Conservation (phyloP, 2,888 invertebrate species). For the Serrognathus titanus region DNA sequence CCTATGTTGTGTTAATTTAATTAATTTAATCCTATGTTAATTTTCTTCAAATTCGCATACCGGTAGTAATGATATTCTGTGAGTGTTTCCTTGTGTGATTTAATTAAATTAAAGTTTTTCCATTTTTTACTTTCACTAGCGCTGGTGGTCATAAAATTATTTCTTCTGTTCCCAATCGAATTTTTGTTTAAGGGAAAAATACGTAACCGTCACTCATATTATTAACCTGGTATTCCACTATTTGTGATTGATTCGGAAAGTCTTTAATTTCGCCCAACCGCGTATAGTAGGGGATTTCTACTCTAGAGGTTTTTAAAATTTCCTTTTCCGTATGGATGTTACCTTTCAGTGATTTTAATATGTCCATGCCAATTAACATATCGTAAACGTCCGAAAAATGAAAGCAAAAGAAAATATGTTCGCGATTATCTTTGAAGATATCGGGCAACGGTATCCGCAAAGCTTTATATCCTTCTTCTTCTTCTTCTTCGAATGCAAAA, state of each 20-base stretch:
- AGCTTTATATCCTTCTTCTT: not conserved
- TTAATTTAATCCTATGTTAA: no score
- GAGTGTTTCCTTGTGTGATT: not conserved
- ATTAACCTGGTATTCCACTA: not conserved
- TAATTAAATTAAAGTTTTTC: not conserved
- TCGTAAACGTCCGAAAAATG: constrained; percentile 5
- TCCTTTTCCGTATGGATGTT: constrained; percentile 1
- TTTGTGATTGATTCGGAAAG: not conserved
- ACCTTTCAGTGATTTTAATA: constrained; percentile 1
- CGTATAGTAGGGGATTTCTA: constrained; percentile 1
- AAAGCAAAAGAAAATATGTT: constrained; percentile 8
- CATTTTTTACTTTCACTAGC: constrained; percentile 1
- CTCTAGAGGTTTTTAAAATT: not conserved
- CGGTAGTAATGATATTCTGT: not conserved
- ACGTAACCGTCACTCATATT: constrained; percentile 1
- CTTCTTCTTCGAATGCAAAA: not conserved
- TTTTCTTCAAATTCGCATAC: not conserved
- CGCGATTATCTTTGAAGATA: not conserved
- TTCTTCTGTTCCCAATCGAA: not conserved
- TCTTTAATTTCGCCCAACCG: not conserved
- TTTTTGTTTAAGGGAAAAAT: not conserved
- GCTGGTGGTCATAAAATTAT: not conserved
- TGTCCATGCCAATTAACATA: constrained; percentile 1
- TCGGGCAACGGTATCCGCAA: not conserved
- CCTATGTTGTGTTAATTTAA: no score